Conservation (phyloP, 2,113 vertebrate species). For the Paradisaea rubra region DNA sequence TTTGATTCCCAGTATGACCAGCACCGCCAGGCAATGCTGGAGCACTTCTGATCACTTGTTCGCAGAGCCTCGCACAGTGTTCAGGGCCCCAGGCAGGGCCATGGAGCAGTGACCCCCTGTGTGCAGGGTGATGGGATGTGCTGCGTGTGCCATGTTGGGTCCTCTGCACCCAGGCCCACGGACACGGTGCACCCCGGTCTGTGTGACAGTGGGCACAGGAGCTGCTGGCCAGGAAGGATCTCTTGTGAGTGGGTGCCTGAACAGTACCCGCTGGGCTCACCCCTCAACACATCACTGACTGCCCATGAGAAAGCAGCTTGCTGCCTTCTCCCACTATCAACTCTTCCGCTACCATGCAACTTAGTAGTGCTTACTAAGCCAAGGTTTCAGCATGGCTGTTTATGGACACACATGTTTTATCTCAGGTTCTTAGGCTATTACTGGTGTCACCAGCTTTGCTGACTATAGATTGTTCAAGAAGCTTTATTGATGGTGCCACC, state of each 20-base stretch:
- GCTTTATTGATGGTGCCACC: background rate
- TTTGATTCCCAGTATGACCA: background rate
- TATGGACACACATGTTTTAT: background rate
- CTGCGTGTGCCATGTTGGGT: fast-evolving
- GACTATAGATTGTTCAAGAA: background rate
- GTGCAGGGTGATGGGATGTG: background rate
- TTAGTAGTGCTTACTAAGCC: background rate
- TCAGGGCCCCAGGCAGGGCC: background rate
- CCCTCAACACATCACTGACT: background rate
- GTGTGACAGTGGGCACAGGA: background rate
- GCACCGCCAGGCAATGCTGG: background rate
- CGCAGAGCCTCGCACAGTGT: fast-evolving
- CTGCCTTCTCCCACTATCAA: background rate
- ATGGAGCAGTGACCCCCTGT: background rate
- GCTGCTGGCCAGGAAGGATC: background rate
- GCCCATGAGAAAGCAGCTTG: background rate
- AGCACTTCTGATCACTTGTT: background rate
- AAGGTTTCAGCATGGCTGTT: background rate
- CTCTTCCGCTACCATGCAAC: background rate
- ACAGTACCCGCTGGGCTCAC: background rate
- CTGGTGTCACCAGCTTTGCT: background rate
- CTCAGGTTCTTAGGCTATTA: background rate
- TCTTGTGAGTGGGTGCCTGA: background rate
- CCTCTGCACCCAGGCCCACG: fast-evolving
- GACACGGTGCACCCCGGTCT: fast-evolving